These are phyloP conservation scores for Apolygus lucorum DNA, from an alignment of 1,140 invertebrate genomes.

Conservation along the genomic window DNA sequence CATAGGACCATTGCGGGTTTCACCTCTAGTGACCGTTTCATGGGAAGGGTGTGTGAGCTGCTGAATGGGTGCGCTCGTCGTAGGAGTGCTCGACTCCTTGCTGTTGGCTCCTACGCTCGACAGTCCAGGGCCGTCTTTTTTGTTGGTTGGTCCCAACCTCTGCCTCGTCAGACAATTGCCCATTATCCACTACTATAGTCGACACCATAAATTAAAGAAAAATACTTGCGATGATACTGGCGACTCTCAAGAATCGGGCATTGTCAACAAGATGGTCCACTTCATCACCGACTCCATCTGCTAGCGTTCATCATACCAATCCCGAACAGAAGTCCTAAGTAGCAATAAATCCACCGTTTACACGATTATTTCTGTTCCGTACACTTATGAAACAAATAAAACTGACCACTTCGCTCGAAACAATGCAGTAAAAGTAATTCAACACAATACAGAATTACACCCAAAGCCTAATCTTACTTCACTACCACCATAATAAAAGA, in stretches of 20 bases:
- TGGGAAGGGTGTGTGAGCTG: constrained; percentile 21
- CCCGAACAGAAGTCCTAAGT: no score
- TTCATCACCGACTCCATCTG: no score
- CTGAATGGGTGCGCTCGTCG: constrained; percentile 31
- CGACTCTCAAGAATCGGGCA: background rate
- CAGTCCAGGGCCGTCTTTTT: constrained; percentile 34
- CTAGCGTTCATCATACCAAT: no score
- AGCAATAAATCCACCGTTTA: no score
- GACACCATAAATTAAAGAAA: background rate
- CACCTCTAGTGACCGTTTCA: constrained; percentile 30
- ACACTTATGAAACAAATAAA: no score
- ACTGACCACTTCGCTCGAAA: no score
- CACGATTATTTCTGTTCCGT: no score
- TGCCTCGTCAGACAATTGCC: constrained; percentile 37
- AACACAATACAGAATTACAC: no score
- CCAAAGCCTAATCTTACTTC: no score
- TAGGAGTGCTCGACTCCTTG: constrained; percentile 30
- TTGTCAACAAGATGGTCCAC: background rate
- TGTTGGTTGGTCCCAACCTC: constrained; percentile 29
- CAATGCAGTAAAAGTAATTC: no score
- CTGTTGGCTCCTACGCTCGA: constrained; percentile 25
- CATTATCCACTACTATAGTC: constrained; percentile 27
- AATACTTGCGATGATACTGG: no score
- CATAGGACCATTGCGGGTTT: constrained; percentile 34
- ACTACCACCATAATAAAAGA: no score